phyloP scores from a whole-genome alignment of 1,140 invertebrate species.

The Catajapyx aquilonaris region DNA sequence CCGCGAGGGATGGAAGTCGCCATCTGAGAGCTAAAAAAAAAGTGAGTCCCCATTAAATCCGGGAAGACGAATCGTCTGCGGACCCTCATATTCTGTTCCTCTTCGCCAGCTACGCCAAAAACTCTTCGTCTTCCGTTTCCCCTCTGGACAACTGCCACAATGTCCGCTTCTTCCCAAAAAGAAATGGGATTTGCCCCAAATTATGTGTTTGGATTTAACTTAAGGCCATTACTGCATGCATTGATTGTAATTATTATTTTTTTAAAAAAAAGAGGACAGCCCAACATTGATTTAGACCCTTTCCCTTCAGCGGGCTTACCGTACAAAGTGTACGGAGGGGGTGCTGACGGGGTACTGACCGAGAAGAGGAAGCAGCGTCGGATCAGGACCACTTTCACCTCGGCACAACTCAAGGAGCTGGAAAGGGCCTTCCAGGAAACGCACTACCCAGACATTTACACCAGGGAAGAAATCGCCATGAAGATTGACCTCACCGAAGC shows the following conservation, averaged over 20 bases:
- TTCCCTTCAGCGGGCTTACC: slow-evolving; percentile 43
- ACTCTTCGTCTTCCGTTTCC: no score
- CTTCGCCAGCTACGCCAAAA: no score
- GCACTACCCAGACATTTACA: slow-evolving; percentile 98
- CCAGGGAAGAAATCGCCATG: slow-evolving; percentile 95
- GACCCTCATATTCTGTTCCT: no score
- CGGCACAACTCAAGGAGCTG: slow-evolving; percentile 85
- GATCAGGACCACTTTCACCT: slow-evolving; percentile 92
- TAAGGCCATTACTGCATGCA: no score
- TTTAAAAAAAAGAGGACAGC: neutral
- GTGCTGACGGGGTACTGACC: slow-evolving; percentile 45
- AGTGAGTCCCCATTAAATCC: no score
- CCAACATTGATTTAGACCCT: slow-evolving; percentile 1
- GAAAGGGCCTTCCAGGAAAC: slow-evolving; percentile 93
- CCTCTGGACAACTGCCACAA: no score
- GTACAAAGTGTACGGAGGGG: slow-evolving; percentile 67
- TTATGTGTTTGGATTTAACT: no score
- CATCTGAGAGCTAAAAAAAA: no score
- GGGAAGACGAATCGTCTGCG: no score
- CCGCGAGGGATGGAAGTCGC: no score
- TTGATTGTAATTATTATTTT: neutral
- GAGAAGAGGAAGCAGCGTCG: slow-evolving; percentile 81
- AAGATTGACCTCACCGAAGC: slow-evolving; percentile 96
- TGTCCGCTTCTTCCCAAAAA: no score
- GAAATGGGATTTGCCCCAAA: no score